These are phyloP conservation scores for Gymnocephalus cernua DNA, from an alignment of 2,113 vertebrate genomes.

Conservation along the genomic window DNA sequence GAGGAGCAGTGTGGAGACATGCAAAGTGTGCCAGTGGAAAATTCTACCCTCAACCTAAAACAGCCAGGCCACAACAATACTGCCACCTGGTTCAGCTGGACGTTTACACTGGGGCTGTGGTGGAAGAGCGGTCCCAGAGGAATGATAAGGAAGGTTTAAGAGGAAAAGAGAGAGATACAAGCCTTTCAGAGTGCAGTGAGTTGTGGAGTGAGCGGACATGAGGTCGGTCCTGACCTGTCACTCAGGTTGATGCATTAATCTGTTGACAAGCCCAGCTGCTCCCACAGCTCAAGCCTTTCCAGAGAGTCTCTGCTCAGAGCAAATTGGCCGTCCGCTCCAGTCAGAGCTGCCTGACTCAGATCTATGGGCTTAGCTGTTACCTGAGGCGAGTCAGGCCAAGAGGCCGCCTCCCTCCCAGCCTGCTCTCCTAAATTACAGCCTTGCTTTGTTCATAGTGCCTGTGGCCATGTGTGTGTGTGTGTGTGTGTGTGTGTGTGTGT, in stretches of 20 bases:
- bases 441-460: conserved; percentile 58
- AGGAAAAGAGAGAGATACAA: conserved; percentile 24
- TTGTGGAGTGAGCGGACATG: conserved; percentile 44
- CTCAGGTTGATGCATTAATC: conserved; percentile 82
- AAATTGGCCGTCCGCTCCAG: conserved; percentile 74
- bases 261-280: conserved; percentile 82
- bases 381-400: conserved; percentile 78
- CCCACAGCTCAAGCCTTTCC: conserved; percentile 69
- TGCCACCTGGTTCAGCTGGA: conserved; percentile 68
- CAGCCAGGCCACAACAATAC: conserved; percentile 60
- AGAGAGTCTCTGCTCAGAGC: conserved; percentile 62
- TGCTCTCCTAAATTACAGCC: conserved; percentile 75
- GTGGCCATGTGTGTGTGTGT: conserved; percentile 55
- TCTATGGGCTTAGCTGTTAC: conserved; percentile 76
- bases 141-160: conserved; percentile 37
- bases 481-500: conserved; percentile 2
- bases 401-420: conserved; percentile 61
- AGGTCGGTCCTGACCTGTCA: conserved; percentile 72
- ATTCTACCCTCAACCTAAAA: conserved; percentile 64
- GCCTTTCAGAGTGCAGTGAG: conserved; percentile 36
- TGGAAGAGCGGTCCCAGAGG: conserved; percentile 33
- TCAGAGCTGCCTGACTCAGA: conserved; percentile 73
- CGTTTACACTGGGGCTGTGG: background rate
- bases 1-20: conserved; percentile 60
- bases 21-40: conserved; percentile 78